Conservation (phyloP, 2,888 invertebrate species). For the Gymnocheta viridis region DNA sequence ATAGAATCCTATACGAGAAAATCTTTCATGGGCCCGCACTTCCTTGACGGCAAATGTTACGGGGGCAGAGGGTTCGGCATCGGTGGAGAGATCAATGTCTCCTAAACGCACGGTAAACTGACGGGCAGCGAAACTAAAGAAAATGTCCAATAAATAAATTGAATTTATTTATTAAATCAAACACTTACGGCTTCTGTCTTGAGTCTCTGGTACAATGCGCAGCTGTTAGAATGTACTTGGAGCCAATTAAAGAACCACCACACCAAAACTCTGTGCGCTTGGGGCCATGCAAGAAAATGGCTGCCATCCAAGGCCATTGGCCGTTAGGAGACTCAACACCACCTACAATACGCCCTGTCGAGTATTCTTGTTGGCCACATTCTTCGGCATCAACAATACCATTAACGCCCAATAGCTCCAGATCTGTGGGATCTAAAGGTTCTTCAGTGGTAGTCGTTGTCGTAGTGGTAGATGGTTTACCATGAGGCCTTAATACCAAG, state of each 20-base stretch:
- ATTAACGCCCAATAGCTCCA: constrained; percentile 74
- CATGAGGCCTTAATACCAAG: constrained; percentile 80
- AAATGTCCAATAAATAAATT: neutral
- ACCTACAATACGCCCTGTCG: constrained; percentile 94
- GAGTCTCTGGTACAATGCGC: constrained; percentile 97
- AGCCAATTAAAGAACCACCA: constrained; percentile 93
- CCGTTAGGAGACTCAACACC: constrained; percentile 92
- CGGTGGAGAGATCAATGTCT: constrained; percentile 92
- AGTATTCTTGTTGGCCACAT: constrained; percentile 91
- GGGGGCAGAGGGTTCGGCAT: constrained; percentile 92
- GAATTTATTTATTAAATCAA: neutral
- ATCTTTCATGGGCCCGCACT: constrained; percentile 91
- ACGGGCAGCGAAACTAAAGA: constrained; percentile 89
- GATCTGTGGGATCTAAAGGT: constrained; percentile 74
- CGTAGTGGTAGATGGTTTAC: constrained; percentile 82
- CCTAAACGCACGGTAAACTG: constrained; percentile 95
- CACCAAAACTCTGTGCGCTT: constrained; percentile 96
- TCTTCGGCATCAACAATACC: constrained; percentile 83
- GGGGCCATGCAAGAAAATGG: constrained; percentile 93
- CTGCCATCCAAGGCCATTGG: constrained; percentile 98
- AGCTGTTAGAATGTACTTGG: constrained; percentile 90
- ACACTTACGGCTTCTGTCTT: constrained; percentile 91
- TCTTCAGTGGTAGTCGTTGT: constrained; percentile 83
- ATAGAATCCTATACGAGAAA: constrained; percentile 95
- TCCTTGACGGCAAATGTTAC: constrained; percentile 90